phyloP scores from a whole-genome alignment of 2,797 vertebrate species.

The Sebastes vulpes region DNA sequence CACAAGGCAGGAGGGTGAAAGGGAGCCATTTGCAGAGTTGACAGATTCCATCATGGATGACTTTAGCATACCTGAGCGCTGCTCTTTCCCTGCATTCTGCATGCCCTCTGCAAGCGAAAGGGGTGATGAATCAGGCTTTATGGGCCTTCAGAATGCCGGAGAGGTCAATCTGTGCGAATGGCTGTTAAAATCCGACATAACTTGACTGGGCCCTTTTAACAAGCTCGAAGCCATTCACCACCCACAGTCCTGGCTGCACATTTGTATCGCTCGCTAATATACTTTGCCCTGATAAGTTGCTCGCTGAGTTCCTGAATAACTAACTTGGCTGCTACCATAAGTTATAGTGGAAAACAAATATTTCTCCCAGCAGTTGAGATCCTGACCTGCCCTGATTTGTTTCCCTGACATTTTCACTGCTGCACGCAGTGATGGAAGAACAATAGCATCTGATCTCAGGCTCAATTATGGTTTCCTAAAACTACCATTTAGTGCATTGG shows the following conservation, averaged over 20 bases:
- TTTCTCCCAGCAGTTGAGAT: slow-evolving; percentile 55
- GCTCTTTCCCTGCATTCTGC: slow-evolving; percentile 69
- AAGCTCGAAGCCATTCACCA: slow-evolving; percentile 72
- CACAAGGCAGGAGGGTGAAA: slow-evolving; percentile 70
- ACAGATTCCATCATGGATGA: slow-evolving; percentile 85
- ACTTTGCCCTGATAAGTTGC: slow-evolving; percentile 60
- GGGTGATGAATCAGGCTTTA: slow-evolving; percentile 85
- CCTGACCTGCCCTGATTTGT: slow-evolving; percentile 45
- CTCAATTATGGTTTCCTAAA: slow-evolving; percentile 40
- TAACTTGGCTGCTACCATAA: slow-evolving; percentile 42
- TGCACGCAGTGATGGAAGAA: slow-evolving; percentile 41
- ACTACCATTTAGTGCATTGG: slow-evolving; percentile 20
- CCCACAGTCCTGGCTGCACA: slow-evolving; percentile 65
- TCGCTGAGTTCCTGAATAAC: slow-evolving; percentile 54
- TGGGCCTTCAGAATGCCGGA: slow-evolving; percentile 77
- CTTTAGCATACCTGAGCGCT: slow-evolving; percentile 83
- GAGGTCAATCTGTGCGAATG: slow-evolving; percentile 82
- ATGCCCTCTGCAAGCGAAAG: slow-evolving; percentile 74
- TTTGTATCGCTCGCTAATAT: slow-evolving; percentile 63
- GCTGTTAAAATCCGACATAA: slow-evolving; percentile 85
- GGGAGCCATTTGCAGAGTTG: slow-evolving; percentile 82
- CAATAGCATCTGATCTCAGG: slow-evolving; percentile 45
- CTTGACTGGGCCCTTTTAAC: slow-evolving; percentile 84
- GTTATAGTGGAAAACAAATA: slow-evolving; percentile 57
- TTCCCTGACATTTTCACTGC: slow-evolving; percentile 39